phyloP scores from a whole-genome alignment of 2,113 vertebrate genomes.

The mouse (Mus musculus) region GRCm39 chr12:82462001-82462500 shows the following conservation, averaged over 20 bases:
- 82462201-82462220: background rate
- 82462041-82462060: background rate
- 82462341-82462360: background rate
- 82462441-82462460: background rate
- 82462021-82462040: background rate
- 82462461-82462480: background rate
- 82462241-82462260: background rate
- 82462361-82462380: background rate
- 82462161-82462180: background rate
- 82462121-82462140: background rate
- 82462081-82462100: background rate
- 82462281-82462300: background rate
- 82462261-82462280: background rate
- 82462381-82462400: background rate
- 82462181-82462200: background rate
- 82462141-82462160: background rate
- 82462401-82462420: background rate
- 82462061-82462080: background rate
- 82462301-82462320: background rate
- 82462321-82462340: background rate
- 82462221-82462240: background rate
- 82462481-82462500: background rate
- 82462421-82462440: too few species aligned
- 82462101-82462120: too few species aligned
- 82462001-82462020: too few species aligned